Evolutionary conservation across 2,797 vertebrate genomes (phyloP).

Genomic region (Ciconia nigra): DNA sequence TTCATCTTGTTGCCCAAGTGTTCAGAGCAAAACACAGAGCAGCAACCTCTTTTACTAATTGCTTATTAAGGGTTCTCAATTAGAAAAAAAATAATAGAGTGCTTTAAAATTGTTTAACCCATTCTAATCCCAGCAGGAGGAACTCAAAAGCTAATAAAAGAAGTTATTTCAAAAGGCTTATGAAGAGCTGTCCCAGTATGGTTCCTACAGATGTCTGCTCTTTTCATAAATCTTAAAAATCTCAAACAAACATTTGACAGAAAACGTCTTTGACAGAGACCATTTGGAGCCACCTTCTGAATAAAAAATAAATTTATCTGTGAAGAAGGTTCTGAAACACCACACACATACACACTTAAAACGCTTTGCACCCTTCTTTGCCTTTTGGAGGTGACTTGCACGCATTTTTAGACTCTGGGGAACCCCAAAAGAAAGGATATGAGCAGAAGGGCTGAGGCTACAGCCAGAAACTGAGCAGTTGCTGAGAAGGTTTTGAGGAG

Average conservation of each 20-base stretch:
- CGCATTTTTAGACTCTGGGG: background rate
- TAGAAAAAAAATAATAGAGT: background rate
- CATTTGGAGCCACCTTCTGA: background rate
- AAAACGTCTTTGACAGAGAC: background rate
- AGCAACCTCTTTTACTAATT: background rate
- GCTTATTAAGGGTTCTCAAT: background rate
- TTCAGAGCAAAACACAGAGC: background rate
- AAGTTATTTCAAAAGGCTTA: background rate
- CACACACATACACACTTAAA: background rate
- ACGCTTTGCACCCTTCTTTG: background rate
- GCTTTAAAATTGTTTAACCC: conserved; percentile 7
- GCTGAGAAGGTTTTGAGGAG: background rate
- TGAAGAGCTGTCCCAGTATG: background rate
- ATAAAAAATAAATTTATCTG: background rate
- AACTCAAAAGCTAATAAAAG: background rate
- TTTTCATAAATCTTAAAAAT: background rate
- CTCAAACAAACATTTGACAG: background rate
- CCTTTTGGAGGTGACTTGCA: background rate
- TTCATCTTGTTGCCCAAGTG: background rate
- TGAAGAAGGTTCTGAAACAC: background rate
- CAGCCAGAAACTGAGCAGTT: background rate
- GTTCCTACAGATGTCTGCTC: background rate
- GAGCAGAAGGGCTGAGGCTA: background rate
- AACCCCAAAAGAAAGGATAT: background rate
- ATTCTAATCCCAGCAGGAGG: background rate